Percentiles rank a stretch among this genome's conserved stretches.
phyloP scores from a whole-genome alignment of 1,140 invertebrate genomes.

The Propsilocerus akamusi region DNA sequence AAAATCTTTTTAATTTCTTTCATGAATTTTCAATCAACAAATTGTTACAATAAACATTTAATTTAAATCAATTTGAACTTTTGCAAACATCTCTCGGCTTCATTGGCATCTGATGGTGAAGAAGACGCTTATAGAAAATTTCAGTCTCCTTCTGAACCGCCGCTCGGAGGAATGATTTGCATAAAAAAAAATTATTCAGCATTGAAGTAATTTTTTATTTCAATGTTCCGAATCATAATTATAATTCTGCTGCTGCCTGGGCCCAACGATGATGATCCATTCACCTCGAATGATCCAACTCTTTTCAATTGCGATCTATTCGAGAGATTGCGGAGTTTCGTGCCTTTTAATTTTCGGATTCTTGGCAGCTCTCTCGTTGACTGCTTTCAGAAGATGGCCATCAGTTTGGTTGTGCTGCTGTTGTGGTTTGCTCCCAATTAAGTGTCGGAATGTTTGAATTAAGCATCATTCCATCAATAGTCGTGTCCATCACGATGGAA shows the following conservation, averaged over 20 bases:
- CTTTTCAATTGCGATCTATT: background rate
- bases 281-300: too few relatives aligned
- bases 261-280: conserved; percentile 2
- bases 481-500: too few relatives aligned
- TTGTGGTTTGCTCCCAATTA: background rate
- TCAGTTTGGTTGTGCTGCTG: too few relatives aligned
- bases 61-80: conserved; percentile 2
- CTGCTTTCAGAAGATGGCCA: too few relatives aligned
- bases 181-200: background rate
- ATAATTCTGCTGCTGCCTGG: too few relatives aligned
- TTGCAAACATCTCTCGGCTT: background rate
- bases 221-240: background rate
- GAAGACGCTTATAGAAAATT: background rate
- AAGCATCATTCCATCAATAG: too few relatives aligned
- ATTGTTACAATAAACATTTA: too few relatives aligned
- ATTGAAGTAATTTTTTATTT: background rate
- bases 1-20: too few relatives aligned
- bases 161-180: background rate
- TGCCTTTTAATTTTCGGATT: background rate
- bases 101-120: background rate
- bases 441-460: conserved; percentile 1
- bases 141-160: too few relatives aligned
- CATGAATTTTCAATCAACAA: too few relatives aligned
- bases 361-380: background rate
- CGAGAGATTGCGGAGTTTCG: background rate